A percentile compares a stretch with the other conserved stretches of the same genome.
Evolutionary conservation across 2,113 vertebrate species (phyloP).

Genomic region (Notarius lentiginosus): DNA sequence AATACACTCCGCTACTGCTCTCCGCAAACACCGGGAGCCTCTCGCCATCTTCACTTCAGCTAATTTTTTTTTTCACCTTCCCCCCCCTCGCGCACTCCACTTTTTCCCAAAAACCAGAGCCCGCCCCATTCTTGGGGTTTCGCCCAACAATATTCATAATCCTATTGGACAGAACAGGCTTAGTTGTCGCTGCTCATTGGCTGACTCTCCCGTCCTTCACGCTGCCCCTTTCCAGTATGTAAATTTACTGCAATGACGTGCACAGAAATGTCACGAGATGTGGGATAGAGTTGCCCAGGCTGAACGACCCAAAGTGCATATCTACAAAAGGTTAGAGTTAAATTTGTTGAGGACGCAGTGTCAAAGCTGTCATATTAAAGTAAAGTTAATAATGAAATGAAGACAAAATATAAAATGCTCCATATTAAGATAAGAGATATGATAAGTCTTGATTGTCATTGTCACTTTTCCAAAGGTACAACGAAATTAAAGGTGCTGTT

Average conservation of each 20-base stretch:
- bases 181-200: slow-evolving; percentile 53
- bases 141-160: background rate
- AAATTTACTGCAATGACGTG: slow-evolving; percentile 25
- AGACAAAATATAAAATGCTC: background rate
- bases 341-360: slow-evolving; percentile 46
- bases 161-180: slow-evolving; percentile 47
- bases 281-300: slow-evolving; percentile 58
- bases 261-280: slow-evolving; percentile 68
- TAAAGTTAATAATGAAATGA: background rate
- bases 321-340: slow-evolving; percentile 56
- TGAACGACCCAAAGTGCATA: slow-evolving; percentile 31
- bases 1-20: slow-evolving; percentile 65
- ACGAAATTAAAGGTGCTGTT: too few species aligned
- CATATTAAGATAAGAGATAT: background rate
- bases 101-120: slow-evolving; percentile 13
- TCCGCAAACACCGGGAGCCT: slow-evolving; percentile 65
- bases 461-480: too few species aligned
- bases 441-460: too few species aligned
- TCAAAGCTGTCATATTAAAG: slow-evolving; percentile 7
- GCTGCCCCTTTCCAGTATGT: background rate
- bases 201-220: slow-evolving; percentile 13
- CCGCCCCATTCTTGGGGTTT: slow-evolving; percentile 1
- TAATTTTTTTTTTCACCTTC: slow-evolving; percentile 17
- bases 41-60: slow-evolving; percentile 72
- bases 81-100: slow-evolving; percentile 21